These are phyloP conservation scores for Wiebesia pumilae DNA, from an alignment of 1,140 invertebrate species.

Conservation along the genomic window DNA sequence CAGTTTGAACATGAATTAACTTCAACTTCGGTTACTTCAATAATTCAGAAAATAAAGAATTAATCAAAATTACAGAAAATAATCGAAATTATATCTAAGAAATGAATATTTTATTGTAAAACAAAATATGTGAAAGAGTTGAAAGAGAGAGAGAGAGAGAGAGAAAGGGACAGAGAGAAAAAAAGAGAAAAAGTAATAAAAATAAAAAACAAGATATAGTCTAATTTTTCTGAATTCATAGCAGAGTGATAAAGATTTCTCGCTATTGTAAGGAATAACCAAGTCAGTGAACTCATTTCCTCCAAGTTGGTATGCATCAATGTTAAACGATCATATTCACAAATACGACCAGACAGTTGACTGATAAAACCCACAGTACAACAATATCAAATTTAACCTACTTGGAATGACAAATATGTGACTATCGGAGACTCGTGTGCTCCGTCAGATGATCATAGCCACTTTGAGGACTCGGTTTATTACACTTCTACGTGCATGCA, in stretches of 20 bases:
- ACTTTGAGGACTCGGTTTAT: too few species aligned
- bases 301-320: neutral
- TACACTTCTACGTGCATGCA: too few species aligned
- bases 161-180: too few species aligned
- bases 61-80: too few species aligned
- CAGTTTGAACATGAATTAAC: too few species aligned
- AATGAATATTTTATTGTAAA: too few species aligned
- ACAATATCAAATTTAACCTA: conserved; percentile 39
- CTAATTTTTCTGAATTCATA: too few species aligned
- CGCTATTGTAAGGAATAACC: neutral
- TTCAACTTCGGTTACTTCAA: too few species aligned
- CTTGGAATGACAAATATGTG: neutral
- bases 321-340: neutral
- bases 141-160: too few species aligned
- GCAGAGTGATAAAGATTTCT: neutral
- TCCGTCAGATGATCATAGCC: neutral
- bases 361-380: neutral
- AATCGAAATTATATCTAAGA: too few species aligned
- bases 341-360: neutral
- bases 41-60: too few species aligned
- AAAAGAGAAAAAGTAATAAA: neutral
- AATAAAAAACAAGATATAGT: neutral
- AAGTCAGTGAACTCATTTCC: neutral
- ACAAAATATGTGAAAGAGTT: too few species aligned
- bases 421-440: neutral